Evolutionary conservation across 92 coral and sea anemone species (phyloP).

Genomic region (Desmophyllum pertusum): DNA sequence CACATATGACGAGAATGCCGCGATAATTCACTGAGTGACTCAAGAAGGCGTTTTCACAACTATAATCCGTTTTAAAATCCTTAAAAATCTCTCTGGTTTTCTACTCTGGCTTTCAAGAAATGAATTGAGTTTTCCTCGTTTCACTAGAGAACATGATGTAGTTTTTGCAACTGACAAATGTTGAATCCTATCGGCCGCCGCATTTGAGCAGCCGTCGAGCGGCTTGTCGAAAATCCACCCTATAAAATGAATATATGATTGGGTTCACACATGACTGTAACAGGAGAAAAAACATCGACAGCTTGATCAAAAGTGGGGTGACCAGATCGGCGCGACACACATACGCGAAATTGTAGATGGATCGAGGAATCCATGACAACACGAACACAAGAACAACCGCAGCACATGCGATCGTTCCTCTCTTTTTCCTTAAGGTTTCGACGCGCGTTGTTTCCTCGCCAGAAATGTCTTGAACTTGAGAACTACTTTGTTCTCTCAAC

Average conservation of each 20-base stretch:
- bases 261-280: slow-evolving; percentile 74
- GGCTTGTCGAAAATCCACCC: slow-evolving; percentile 72
- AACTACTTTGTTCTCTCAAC: background rate
- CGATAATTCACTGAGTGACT: background rate
- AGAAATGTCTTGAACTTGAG: background rate
- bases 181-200: background rate
- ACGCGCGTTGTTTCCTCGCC: slow-evolving; percentile 2
- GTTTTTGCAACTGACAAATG: background rate
- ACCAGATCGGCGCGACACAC: slow-evolving; percentile 50
- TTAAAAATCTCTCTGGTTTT: background rate
- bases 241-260: slow-evolving; percentile 68
- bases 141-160: background rate
- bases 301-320: slow-evolving; percentile 47
- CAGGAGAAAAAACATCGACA: slow-evolving; percentile 66
- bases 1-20: background rate
- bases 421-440: slow-evolving; percentile 25
- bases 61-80: background rate
- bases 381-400: slow-evolving; percentile 58
- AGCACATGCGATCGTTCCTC: slow-evolving; percentile 60
- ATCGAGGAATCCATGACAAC: slow-evolving; percentile 71
- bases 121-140: background rate
- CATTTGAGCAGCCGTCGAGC: slow-evolving; percentile 40
- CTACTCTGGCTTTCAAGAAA: background rate
- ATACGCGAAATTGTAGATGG: slow-evolving; percentile 46
- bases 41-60: background rate